Conservation (phyloP, 2,888 invertebrate species). For the Stenurella melanura region DNA sequence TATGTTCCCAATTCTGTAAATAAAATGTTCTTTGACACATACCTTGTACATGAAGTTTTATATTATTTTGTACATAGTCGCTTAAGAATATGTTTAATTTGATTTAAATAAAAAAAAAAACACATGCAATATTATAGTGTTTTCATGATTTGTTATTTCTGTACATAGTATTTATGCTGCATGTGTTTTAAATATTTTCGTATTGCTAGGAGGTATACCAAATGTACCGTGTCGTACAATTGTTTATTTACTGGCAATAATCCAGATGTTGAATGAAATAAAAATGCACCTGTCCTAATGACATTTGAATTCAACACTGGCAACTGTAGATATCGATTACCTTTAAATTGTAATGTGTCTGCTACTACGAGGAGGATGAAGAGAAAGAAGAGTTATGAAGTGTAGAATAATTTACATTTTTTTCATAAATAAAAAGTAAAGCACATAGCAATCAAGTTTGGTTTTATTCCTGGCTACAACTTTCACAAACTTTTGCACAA, state of each 20-base stretch:
- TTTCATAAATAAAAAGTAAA: constrained; percentile 80
- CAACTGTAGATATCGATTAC: constrained; percentile 66
- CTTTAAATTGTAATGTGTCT: constrained; percentile 64
- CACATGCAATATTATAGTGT: constrained; percentile 9
- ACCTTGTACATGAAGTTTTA: constrained; percentile 16
- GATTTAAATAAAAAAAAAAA: constrained; percentile 53
- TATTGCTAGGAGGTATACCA: constrained; percentile 59
- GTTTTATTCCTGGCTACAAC: background rate
- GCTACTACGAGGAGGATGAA: constrained; percentile 64
- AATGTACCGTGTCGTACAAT: constrained; percentile 60
- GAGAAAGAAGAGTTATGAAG: constrained; percentile 64
- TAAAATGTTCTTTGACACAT: constrained; percentile 1
- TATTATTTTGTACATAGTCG: constrained; percentile 53
- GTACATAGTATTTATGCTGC: constrained; percentile 51
- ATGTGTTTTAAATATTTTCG: constrained; percentile 45
- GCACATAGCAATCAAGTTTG: constrained; percentile 53
- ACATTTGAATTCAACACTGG: constrained; percentile 55
- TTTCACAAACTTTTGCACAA: background rate
- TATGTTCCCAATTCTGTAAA: background rate
- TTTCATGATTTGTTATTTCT: constrained; percentile 31
- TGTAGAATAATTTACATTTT: constrained; percentile 82
- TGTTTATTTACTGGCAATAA: constrained; percentile 65
- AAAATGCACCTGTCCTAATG: constrained; percentile 62
- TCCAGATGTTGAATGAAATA: constrained; percentile 57
- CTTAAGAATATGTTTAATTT: constrained; percentile 53